A percentile compares a stretch with the other conserved stretches of the same genome.
These are phyloP conservation scores for Chromobotia macracanthus DNA, from an alignment of 2,797 vertebrate genomes.

Conservation along the genomic window DNA sequence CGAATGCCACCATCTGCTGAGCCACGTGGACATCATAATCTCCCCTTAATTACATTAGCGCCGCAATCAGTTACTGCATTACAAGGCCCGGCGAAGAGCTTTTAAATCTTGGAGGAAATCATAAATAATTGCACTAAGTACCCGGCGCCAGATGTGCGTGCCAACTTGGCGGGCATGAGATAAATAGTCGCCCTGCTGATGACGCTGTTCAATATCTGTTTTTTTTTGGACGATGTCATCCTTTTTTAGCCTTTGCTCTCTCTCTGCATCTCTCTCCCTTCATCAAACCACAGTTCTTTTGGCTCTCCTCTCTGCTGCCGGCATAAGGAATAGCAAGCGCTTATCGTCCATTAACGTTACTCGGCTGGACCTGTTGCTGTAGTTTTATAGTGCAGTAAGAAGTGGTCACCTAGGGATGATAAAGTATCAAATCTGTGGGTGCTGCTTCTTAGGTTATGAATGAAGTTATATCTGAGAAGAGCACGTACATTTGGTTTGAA, in stretches of 20 bases:
- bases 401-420: conserved; percentile 29
- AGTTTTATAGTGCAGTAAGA: conserved; percentile 38
- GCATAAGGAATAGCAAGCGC: conserved; percentile 56
- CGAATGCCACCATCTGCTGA: conserved; percentile 99
- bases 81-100: conserved; percentile 98
- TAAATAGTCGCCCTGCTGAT: conserved; percentile 95
- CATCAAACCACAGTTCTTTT: conserved; percentile 48
- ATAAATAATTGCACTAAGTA: conserved; percentile 99
- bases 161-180: conserved; percentile 95
- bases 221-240: conserved; percentile 63
- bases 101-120: conserved; percentile 99
- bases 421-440: not conserved
- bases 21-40: conserved; percentile 99
- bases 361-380: conserved; percentile 68
- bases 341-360: conserved; percentile 37
- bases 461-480: not conserved
- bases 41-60: conserved; percentile 99
- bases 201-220: conserved; percentile 81
- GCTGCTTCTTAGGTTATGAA: not conserved
- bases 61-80: conserved; percentile 99
- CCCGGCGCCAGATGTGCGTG: conserved; percentile 97
- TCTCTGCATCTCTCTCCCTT: conserved; percentile 47
- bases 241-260: conserved; percentile 51
- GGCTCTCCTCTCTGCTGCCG: conserved; percentile 48
- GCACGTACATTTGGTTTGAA: not conserved